These are phyloP conservation scores for Dicaeum eximium DNA, from an alignment of 2,113 vertebrate species.

Conservation along the genomic window DNA sequence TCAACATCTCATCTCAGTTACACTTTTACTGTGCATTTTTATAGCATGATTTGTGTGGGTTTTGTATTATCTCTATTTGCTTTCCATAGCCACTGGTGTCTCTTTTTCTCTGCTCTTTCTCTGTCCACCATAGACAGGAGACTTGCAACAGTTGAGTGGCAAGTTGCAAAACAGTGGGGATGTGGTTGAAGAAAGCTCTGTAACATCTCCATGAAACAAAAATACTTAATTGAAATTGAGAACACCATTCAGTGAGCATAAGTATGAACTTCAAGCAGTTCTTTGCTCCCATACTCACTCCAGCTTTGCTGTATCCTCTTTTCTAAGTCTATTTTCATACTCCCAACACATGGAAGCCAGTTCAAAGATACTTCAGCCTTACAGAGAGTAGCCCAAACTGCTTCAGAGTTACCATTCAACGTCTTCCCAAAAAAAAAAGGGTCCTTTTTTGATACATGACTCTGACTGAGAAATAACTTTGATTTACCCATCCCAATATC, in stretches of 20 bases:
- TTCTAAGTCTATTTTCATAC: background rate
- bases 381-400: background rate
- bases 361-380: background rate
- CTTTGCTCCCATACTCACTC: background rate
- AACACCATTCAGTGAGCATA: background rate
- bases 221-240: background rate
- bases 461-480: background rate
- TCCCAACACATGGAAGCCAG: background rate
- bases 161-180: background rate
- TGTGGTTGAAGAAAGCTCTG: background rate
- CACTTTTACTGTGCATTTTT: background rate
- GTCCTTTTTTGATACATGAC: background rate
- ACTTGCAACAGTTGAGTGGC: background rate
- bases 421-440: background rate
- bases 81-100: background rate
- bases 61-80: background rate
- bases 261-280: background rate
- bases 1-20: background rate
- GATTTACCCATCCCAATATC: background rate
- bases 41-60: background rate
- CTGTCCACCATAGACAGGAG: background rate
- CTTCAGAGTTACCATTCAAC: background rate
- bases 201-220: background rate
- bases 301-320: background rate
- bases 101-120: background rate